Base-by-base conservation (phyloP, 2,888 invertebrate genomes). In the Caenorhabditis sp. region DNA sequence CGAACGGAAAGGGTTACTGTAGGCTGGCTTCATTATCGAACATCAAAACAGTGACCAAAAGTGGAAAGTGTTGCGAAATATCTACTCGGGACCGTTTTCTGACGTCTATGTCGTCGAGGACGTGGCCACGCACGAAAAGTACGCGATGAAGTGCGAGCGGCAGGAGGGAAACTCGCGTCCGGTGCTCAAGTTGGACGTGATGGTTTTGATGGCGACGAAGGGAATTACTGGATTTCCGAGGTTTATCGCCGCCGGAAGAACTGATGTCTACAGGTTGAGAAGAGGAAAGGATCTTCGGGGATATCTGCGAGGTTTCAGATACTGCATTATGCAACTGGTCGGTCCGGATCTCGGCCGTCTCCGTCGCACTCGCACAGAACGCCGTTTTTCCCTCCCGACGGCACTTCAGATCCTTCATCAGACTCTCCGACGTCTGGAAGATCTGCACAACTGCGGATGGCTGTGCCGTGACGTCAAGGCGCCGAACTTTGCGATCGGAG, bases 391-490 rank as follows among this genome's bases (percentile, higher is more conserved):
- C 17, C 61, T 80, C 27, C 37, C 78, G 13, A 86, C 86, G 4
- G 79, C 86, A 0, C 73, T 86, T 35, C 80, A 80, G 30, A 79
- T 86, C 22, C 71, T 81, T 8, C 53, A 59, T 6, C 83, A 86
- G 59, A 83, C 84, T 4, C 70, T 86, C 17, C 52, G 61, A 30
- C 78, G 85, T 9, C 80, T 87, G 11, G 84, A 87, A 56, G 72
- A 80, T 8, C 74, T 87, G 1, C 87, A 86, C 72, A 81, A 82
- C 30, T 62, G 76, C 27, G 85, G 85, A 56, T 82, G 81, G 82
- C 59, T 83, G n/a, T 81, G 81, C 59, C 72, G 82, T 7, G 87
- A 87, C 55, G 81, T 87, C 37, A 87, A 87, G 70, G 84, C 87
- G 5, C 84, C 86, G 0, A 87, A 87, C 50, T 85, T 87, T 58